Base-by-base conservation (phyloP, 2,888 invertebrate genomes). In the Amphipyra tragopoginis region DNA sequence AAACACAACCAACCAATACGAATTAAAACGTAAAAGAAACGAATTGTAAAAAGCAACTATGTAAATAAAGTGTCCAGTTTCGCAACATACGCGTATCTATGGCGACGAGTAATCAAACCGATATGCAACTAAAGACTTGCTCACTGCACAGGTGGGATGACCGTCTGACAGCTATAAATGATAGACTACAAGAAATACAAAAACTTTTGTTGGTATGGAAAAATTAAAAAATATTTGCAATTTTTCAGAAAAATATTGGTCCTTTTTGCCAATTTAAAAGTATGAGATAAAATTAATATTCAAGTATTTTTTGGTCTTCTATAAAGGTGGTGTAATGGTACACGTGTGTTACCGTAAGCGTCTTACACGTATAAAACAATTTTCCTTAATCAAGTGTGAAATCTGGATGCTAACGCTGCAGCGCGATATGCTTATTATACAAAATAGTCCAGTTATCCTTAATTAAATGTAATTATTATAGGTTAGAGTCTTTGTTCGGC, bases 381-480 rank as follows among this genome's bases (percentile, higher is more conserved):
- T 75, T 68, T 62, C 42, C 60, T 56, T 50, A 77, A 75, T 82
- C 70, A 77, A 74, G 77, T 80, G 82, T 66, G 69, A 85, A 87
- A 86, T 85, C 84, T 69, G 73, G 76, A 65, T 73, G 75, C 84
- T 77, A 79, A 72, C 82, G 79, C 75, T 87, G 86, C 86, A 86
- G 80, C 80, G 78, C 84, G 84, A 87, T 88, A 87, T 87, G 90
- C 86, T 90, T 88, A 89, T 88, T 89, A 88, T 83, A 86, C 87
- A 87, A 90, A 91, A 90, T 89, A 91, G 88, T 88, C 86, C 82
- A 86, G 91, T 91, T 91, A 92, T 89, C 90, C 88, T 90, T 93
- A 93, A 93, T 93, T 93, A 93, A 92, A 92, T 91, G 91, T 94
- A 94, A 94, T 93, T 93, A 94, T 93, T 93, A 93, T 93, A 91